These are phyloP conservation scores for Channa argus DNA, from an alignment of 2,113 vertebrate species.

Conservation along the genomic window DNA sequence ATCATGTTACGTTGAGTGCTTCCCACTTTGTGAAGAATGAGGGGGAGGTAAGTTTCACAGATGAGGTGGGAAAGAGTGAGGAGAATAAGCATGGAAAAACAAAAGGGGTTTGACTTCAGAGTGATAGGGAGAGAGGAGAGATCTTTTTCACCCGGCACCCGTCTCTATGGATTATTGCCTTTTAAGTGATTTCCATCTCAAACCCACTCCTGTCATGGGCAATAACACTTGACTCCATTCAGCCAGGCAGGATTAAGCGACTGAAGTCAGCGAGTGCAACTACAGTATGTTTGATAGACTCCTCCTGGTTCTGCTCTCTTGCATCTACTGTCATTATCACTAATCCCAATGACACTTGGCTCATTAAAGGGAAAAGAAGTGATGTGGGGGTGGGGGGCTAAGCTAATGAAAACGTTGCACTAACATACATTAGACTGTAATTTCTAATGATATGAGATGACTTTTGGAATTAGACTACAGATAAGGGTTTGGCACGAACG, in stretches of 20 bases:
- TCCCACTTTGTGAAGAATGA: slow-evolving; percentile 47
- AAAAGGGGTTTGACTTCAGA: slow-evolving; percentile 60
- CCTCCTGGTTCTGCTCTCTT: slow-evolving; percentile 42
- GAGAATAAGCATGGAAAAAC: slow-evolving; percentile 40
- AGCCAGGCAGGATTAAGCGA: slow-evolving; percentile 47
- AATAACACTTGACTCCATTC: slow-evolving; percentile 64
- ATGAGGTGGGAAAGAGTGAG: slow-evolving; percentile 37
- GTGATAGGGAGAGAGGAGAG: slow-evolving; percentile 42
- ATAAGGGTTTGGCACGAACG: slow-evolving; percentile 11
- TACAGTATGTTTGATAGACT: slow-evolving; percentile 57
- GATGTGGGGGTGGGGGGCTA: slow-evolving; percentile 3
- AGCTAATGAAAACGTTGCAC: slow-evolving; percentile 34
- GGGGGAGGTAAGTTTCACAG: slow-evolving; percentile 43
- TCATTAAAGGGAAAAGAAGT: slow-evolving; percentile 54
- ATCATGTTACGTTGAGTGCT: slow-evolving; percentile 17
- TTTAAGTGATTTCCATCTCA: slow-evolving; percentile 72
- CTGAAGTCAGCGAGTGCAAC: slow-evolving; percentile 40
- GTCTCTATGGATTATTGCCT: slow-evolving; percentile 63
- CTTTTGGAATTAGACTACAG: slow-evolving; percentile 11
- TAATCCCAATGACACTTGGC: slow-evolving; percentile 52
- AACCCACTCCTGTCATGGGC: slow-evolving; percentile 66
- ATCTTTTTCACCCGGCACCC: slow-evolving; percentile 51
- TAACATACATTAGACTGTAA: not conserved
- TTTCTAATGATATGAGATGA: slow-evolving; percentile 8
- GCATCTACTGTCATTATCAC: slow-evolving; percentile 41